Evolutionary conservation across 1,140 invertebrate genomes (phyloP), one percentile per base, ranked within the genome.

Genomic region (Lutraria rhynchaena): DNA sequence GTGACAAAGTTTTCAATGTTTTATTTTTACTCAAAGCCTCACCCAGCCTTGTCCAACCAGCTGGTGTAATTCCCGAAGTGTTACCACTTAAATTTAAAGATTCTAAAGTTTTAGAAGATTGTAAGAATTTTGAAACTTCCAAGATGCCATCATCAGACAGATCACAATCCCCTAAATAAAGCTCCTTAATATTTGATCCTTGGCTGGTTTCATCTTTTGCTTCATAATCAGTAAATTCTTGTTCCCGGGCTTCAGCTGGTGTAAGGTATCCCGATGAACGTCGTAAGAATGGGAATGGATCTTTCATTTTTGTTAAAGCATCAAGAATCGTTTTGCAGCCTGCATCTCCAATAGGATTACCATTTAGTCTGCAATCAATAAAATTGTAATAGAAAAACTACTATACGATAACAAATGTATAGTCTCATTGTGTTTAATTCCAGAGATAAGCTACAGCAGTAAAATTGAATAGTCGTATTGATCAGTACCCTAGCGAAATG

Each of bases 51-150:
- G 60, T 27, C 89, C 89, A 90, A n/a, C 88, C 87, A 5, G 37
- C n/a, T 15, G 69, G 17, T 11, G 67, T 63, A 9, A 89, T 67
- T 15, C 44, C 41, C 9, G 24, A 41, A 46, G 37, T 37, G 74
- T 89, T 88, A 29, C 75, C 84, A 37, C 69, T 86, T 46, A 90
- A 71, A 61, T 81, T 86, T 29, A 90, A 78, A 0, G 84, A 81
- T 46, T 74, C 71, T 17, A 90, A 61, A 9, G 71, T 75, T 24
- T 84, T 84, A 67, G 84, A 82, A 27, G 55, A 61, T 13, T 58
- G 41, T 19, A 87, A 57, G 27, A 87, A 63, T 17, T 41, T 22
- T 11, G 77, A 63, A 29, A 87, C 31, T 53, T 77, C 51, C 4
- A 15, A 55, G 15, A 83, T 77, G 24, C 85, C 87, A 0, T 53